Base-by-base conservation (phyloP, 2,797 vertebrate genomes). In the Podargus strigoides region DNA sequence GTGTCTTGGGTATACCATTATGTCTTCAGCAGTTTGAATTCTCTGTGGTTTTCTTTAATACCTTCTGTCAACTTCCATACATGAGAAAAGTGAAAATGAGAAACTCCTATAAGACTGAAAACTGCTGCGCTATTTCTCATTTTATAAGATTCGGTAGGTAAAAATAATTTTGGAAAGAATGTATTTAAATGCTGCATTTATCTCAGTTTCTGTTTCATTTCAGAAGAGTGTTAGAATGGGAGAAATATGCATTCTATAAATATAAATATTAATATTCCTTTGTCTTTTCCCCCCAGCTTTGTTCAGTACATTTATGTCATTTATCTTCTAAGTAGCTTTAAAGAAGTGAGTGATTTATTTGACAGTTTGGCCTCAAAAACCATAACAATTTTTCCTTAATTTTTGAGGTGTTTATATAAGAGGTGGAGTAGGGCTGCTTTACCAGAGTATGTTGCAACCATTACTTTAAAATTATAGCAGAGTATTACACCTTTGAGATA, bases 381-480 rank as follows among this genome's bases (percentile, higher is more conserved):
- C 10, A 13, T 5, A 68, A 8, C 10, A 60, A 41, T 75, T 69
- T 79, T 80, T 92, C 34, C 66, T 88, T 75, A 62, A 55, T 59
- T 81, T 74, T 76, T 37, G 36, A 91, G 58, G 26, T 63, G 41
- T 85, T 89, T 90, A 32, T 59, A 20, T 47, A 62, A 58, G n/a
- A 83, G 11, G 13, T 15, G 26, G 44, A 74, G 7, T n/a, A 58
- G 11, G 14, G 19, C 32, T 79, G 23, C 18, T 41, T 84, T 87
- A 36, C 23, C 37, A 39, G 36, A 69, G 24, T 37, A 36, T 74
- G 14, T 69, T 91, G 78, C 42, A 87, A 60, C 39, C 37, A 77
- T 86, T 94, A 80, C 47, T 89, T 79, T 80, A 95, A 96, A 95
- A 80, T 80, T 77, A 75, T 36, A 44, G 47, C 26, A 28, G 32